Evolutionary conservation across 2,797 vertebrate species (phyloP), one percentile per base, ranked within the genome.

Genomic region (Scolopax bukidnonensis): DNA sequence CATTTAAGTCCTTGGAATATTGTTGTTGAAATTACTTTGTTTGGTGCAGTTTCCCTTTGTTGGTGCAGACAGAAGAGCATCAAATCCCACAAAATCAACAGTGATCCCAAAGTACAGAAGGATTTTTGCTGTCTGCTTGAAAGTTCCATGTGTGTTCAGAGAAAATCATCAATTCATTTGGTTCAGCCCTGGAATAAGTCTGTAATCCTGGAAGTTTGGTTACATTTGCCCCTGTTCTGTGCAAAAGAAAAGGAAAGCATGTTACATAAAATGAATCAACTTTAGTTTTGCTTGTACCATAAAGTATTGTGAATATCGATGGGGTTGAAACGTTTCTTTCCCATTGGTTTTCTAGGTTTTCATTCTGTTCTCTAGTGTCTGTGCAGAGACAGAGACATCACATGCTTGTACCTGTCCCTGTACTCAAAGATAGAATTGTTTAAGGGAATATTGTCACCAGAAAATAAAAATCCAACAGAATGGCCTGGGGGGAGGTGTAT

Each of bases 311-410:
- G 38, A 47, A 36, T 73, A 45, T 14, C 11, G n/a, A 24, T 41
- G 30, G 11, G 9, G 5, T 41, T 36, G 20, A 36, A 64, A 47
- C 0, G 0, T 47, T 73, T 25, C 17, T 63, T 71, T 81, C 48
- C 27, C 7, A n/a, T 57, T 3, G 3, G 5, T 59, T 70, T 51
- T 23, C n/a, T 59, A 45, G 56, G 16, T 41, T 92, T 83, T 33
- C 38, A 12, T 43, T 57, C 4, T 1, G 6, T 85, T 76, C 38
- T 68, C 18, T 43, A 12, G 18, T 36, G 40, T 57, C 38, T 45
- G 14, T 2, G 1, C 40, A 33, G 68, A 63, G 16, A 38, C 17
- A 14, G 27, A 48, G 40, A 11, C 51, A 20, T 12, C 0, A 0
- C 25, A 14, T 20, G 1, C 47, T 30, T 30, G 9, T 12, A 48